These are phyloP conservation scores for Gadus chalcogrammus DNA, from an alignment of 2,113 vertebrate genomes.

Conservation along the genomic window DNA sequence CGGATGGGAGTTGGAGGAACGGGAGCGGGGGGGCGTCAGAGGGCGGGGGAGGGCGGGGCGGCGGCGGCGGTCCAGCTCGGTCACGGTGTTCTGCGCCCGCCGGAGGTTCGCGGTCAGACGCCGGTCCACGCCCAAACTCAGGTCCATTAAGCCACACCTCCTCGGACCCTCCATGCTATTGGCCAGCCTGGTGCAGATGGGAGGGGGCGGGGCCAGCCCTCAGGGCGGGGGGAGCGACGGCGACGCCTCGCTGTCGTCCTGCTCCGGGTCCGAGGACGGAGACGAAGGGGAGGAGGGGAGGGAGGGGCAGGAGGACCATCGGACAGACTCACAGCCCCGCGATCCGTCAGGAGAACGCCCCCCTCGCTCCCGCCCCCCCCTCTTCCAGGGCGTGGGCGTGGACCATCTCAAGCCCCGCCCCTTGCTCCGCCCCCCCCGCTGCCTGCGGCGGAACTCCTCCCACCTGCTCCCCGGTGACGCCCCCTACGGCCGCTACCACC, in stretches of 20 bases:
- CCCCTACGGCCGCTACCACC: constrained; percentile 62
- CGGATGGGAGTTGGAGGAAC: background rate
- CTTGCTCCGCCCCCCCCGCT: constrained; percentile 68
- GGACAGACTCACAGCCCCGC: background rate
- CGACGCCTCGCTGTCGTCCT: constrained; percentile 34
- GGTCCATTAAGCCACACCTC: constrained; percentile 65
- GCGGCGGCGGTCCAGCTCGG: constrained; percentile 65
- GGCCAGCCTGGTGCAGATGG: constrained; percentile 72
- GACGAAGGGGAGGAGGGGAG: constrained; percentile 17
- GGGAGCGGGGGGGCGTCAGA: background rate
- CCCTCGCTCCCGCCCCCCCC: background rate
- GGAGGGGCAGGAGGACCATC: background rate
- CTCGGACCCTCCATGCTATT: constrained; percentile 74
- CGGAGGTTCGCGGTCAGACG: constrained; percentile 70
- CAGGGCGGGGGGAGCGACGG: constrained; percentile 8
- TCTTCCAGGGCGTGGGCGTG: background rate
- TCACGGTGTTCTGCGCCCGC: constrained; percentile 55
- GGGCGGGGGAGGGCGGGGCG: constrained; percentile 5
- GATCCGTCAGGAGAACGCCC: background rate
- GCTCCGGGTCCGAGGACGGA: constrained; percentile 41
- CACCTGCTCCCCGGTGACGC: constrained; percentile 67
- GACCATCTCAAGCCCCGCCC: constrained; percentile 37
- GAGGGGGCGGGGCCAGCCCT: background rate
- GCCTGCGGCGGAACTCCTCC: constrained; percentile 75
- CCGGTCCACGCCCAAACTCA: constrained; percentile 22